Base-by-base conservation (phyloP, 2,797 vertebrate genomes). In the Myotis planiceps region DNA sequence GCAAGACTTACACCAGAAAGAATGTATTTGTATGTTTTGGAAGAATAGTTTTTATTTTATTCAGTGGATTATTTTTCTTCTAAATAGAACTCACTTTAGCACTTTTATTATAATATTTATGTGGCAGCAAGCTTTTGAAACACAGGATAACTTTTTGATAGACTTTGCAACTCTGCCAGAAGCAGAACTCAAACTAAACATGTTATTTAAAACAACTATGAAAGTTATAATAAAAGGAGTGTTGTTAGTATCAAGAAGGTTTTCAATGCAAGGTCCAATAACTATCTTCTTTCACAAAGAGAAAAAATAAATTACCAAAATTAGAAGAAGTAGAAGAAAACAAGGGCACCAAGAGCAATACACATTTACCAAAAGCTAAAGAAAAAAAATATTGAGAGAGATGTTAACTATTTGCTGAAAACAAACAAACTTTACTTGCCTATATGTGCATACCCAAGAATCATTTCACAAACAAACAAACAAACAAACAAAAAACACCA, bases 51-150 rank as follows among this genome's bases (percentile, higher is more conserved):
- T 96, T 87, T 55, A 83, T 4, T 49, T 93, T 27, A 63, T 9
- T 60, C 5, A 6, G 5, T 29, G 39, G n/a, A 71, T 92, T 16
- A 51, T 66, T 89, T 95, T 85, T 90, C 68, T 86, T 76, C 95
- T 53, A 42, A 92, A 94, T 29, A 95, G 34, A 83, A 90, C 25
- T 81, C 84, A 90, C 81, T 76, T 96, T 92, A 84, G 89, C 34
- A 91, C 14, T 90, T 96, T 66, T 66, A 90, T 93, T 96, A 69
- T 32, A 78, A 53, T 93, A 90, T 94, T 96, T 78, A 94, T 92
- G 47, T 68, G 85, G n/a, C 76, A 94, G 71, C n/a, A 96, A 93
- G 71, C n/a, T 89, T 76, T 29, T 66, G 45, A 95, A 68, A 83
- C 75, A 60, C 9, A 29, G n/a, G 74, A 27, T 76, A 63, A 63